Conservation (phyloP, 2,888 invertebrate genomes). For the Pedicia rivosa region DNA sequence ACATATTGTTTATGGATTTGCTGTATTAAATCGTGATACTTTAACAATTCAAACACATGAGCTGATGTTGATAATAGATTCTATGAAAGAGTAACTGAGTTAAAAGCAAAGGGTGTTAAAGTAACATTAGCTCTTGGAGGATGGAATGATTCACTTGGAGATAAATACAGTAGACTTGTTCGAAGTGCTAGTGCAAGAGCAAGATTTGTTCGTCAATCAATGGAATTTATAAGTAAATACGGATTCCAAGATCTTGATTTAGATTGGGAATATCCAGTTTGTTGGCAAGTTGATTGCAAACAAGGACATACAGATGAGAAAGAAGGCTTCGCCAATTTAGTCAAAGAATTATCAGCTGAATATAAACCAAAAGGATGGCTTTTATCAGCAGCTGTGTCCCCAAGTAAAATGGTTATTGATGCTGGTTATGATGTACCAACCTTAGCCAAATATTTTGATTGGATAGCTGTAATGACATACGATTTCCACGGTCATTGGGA, state of each 20-base stretch:
- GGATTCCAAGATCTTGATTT: constrained; percentile 69
- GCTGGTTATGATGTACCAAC: constrained; percentile 54
- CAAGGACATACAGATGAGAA: constrained; percentile 47
- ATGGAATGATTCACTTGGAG: constrained; percentile 62
- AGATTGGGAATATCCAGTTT: constrained; percentile 77
- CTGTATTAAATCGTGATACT: constrained; percentile 50
- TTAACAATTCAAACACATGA: constrained; percentile 56
- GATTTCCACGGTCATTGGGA: constrained; percentile 66
- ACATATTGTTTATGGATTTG: constrained; percentile 75
- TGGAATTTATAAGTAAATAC: constrained; percentile 51
- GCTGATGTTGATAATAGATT: constrained; percentile 66
- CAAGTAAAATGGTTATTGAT: constrained; percentile 53
- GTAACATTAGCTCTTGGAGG: constrained; percentile 67
- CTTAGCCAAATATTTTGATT: constrained; percentile 51
- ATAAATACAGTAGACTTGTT: constrained; percentile 54
- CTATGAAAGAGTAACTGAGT: constrained; percentile 51
- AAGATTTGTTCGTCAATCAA: constrained; percentile 43
- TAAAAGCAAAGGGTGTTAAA: constrained; percentile 49
- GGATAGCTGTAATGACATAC: constrained; percentile 69
- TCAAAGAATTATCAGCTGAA: constrained; percentile 44
- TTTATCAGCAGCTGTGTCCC: constrained; percentile 55
- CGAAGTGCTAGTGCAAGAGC: constrained; percentile 40
- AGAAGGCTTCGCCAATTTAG: constrained; percentile 45
- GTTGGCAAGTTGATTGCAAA: constrained; percentile 48
- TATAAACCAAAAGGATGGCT: constrained; percentile 45